Evolutionary conservation across 2,888 invertebrate genomes (phyloP).

Genomic region (Drosophila parthenogenetica): DNA sequence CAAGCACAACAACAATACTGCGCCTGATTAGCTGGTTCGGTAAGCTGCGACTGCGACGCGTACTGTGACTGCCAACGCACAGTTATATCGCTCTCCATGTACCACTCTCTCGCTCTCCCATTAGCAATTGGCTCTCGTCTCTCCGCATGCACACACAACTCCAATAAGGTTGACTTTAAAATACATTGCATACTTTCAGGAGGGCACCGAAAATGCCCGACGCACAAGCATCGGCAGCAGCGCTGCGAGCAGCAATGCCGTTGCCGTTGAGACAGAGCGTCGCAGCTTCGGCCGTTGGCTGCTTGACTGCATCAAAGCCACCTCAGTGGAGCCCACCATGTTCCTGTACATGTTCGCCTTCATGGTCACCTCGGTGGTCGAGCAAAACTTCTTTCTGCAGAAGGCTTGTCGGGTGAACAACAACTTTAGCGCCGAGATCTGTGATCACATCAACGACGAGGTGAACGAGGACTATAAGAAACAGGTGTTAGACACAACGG

Average conservation of each 20-base stretch:
- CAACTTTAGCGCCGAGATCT: slow-evolving; percentile 88
- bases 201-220: slow-evolving; percentile 35
- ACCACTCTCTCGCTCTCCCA: not conserved
- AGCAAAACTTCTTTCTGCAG: slow-evolving; percentile 91
- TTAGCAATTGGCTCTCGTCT: not conserved
- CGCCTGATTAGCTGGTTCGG: slow-evolving; percentile 13
- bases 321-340: slow-evolving; percentile 94
- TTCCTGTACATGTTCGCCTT: slow-evolving; percentile 95
- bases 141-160: not conserved
- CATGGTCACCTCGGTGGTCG: slow-evolving; percentile 92
- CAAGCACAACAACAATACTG: slow-evolving; percentile 20
- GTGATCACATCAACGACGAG: slow-evolving; percentile 87
- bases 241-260: slow-evolving; percentile 26
- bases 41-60: slow-evolving; percentile 4
- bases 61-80: not conserved
- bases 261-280: slow-evolving; percentile 1
- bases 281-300: slow-evolving; percentile 36
- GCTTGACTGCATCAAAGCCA: slow-evolving; percentile 52
- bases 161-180: not conserved
- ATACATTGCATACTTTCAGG: slow-evolving; percentile 70
- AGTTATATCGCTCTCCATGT: not conserved
- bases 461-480: slow-evolving; percentile 87
- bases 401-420: slow-evolving; percentile 92
- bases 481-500: slow-evolving; percentile 91
- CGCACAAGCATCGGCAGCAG: slow-evolving; percentile 57